These are phyloP conservation scores for Gibbula magus DNA, from an alignment of 2,888 invertebrate genomes.

Conservation along the genomic window DNA sequence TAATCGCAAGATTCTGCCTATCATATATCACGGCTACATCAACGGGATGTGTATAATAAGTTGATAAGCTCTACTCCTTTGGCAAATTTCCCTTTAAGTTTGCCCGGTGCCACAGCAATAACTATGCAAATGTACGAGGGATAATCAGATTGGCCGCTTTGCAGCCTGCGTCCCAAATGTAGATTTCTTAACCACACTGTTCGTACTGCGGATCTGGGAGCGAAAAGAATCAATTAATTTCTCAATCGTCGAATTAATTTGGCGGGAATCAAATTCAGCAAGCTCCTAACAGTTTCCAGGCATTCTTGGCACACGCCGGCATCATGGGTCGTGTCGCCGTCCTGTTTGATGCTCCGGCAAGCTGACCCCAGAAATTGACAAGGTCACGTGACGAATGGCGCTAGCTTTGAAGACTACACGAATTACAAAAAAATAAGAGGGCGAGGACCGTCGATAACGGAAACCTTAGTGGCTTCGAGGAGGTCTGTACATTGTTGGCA, in stretches of 20 bases:
- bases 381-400: constrained; percentile 10
- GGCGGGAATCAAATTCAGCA: constrained; percentile 18
- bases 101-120: constrained; percentile 21
- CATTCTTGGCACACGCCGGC: background rate
- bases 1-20: too few relatives aligned
- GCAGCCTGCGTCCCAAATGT: constrained; percentile 14
- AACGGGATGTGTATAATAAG: too few relatives aligned
- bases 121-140: constrained; percentile 23
- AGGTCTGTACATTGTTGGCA: too few relatives aligned
- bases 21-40: too few relatives aligned
- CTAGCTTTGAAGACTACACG: background rate
- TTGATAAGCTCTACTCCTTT: too few relatives aligned
- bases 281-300: constrained; percentile 6
- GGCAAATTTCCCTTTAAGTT: background rate
- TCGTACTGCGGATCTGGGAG: background rate
- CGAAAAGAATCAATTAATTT: constrained; percentile 27
- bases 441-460: too few relatives aligned
- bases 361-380: background rate
- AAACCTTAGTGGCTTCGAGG: too few relatives aligned
- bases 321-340: background rate
- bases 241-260: constrained; percentile 26
- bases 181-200: constrained; percentile 11
- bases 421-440: too few relatives aligned
- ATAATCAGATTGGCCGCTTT: constrained; percentile 22
- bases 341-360: background rate